Percentiles rank a stretch among this genome's conserved stretches.
Conservation (phyloP, 2,888 invertebrate genomes). For the Dilophus febrilis region DNA sequence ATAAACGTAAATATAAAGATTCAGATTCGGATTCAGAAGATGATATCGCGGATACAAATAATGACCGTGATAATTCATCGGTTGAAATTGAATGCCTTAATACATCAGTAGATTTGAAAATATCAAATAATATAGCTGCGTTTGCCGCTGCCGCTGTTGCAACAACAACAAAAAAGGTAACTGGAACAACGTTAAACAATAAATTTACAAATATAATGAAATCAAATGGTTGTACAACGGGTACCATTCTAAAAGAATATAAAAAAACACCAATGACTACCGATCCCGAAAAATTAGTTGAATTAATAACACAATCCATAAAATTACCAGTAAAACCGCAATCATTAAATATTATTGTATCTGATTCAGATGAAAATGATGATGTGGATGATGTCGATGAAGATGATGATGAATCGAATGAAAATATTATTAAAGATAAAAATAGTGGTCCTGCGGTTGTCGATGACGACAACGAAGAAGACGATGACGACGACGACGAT, state of each 20-base stretch:
- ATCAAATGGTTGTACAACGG: constrained; percentile 13
- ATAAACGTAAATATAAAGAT: constrained; percentile 31
- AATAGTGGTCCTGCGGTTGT: no score
- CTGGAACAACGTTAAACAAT: constrained; percentile 14
- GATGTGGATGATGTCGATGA: constrained; percentile 13
- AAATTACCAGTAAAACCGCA: constrained; percentile 20
- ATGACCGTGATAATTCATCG: constrained; percentile 27
- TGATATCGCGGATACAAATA: constrained; percentile 24
- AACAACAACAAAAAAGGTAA: no score
- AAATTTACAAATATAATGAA: constrained; percentile 27
- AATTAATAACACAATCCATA: constrained; percentile 32
- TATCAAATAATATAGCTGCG: neutral
- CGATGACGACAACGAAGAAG: no score
- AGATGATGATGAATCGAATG: no score
- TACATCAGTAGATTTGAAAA: constrained; percentile 6
- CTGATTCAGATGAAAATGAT: constrained; percentile 50
- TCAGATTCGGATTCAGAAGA: constrained; percentile 17
- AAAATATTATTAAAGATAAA: no score
- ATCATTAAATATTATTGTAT: constrained; percentile 42
- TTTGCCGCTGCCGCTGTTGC: no score
- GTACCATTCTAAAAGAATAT: constrained; percentile 11
- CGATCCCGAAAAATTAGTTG: constrained; percentile 33
- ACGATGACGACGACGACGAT: no score
- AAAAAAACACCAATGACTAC: constrained; percentile 24
- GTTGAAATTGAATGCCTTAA: constrained; percentile 17